Evolutionary conservation across 2,113 vertebrate species (phyloP).

Genomic region (Myrmecobius fasciatus): DNA sequence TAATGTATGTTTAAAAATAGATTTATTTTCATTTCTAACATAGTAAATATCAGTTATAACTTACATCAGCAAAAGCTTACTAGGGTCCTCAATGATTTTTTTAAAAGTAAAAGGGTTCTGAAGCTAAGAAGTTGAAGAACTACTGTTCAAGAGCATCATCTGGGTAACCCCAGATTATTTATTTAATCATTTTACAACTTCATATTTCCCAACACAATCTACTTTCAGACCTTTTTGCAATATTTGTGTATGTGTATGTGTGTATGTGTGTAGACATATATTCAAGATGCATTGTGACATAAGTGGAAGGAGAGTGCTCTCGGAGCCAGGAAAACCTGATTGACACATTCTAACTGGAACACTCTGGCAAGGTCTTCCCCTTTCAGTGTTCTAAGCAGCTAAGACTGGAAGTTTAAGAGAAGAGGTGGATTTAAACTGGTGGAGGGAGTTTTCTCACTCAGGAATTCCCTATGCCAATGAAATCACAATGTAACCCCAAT

Average conservation of each 20-base stretch:
- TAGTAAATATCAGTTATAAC: neutral
- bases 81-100: neutral
- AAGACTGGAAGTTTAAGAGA: neutral
- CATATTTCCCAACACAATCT: neutral
- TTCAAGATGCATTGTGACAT: neutral
- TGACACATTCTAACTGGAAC: neutral
- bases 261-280: neutral
- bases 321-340: neutral
- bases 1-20: neutral
- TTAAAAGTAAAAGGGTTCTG: neutral
- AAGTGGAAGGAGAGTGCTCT: neutral
- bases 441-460: neutral
- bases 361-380: neutral
- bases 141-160: neutral
- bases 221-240: neutral
- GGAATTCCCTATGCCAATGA: neutral
- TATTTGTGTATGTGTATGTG: neutral
- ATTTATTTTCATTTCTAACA: neutral
- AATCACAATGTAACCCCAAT: neutral
- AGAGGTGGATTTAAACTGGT: neutral
- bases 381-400: neutral
- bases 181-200: neutral
- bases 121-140: neutral
- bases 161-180: no score
- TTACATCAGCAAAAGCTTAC: neutral